These are phyloP conservation scores for Drosophila truncata DNA, from an alignment of 1,140 invertebrate genomes.

Conservation along the genomic window DNA sequence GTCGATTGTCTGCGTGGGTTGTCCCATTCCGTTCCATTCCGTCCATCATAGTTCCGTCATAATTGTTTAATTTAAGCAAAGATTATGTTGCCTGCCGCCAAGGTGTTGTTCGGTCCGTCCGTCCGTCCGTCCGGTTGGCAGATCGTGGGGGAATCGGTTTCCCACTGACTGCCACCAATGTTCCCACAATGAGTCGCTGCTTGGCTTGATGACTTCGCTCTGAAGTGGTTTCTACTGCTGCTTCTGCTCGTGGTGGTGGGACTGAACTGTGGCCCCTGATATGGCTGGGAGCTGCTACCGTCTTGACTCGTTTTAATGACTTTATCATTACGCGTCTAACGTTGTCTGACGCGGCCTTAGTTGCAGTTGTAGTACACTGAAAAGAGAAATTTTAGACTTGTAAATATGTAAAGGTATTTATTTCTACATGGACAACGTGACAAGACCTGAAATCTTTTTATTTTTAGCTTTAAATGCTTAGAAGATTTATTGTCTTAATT, in stretches of 20 bases:
- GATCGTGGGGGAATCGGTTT: slow-evolving; percentile 31
- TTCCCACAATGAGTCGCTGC: slow-evolving; percentile 68
- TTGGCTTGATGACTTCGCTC: slow-evolving; percentile 64
- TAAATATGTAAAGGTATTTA: not conserved
- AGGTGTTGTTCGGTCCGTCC: slow-evolving; percentile 26
- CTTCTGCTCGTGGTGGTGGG: slow-evolving; percentile 4
- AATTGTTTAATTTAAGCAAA: slow-evolving; percentile 77
- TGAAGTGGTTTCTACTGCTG: slow-evolving; percentile 10
- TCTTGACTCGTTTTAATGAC: slow-evolving; percentile 65
- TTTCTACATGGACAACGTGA: not conserved
- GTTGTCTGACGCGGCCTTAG: slow-evolving; percentile 16
- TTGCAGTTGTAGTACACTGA: slow-evolving; percentile 30
- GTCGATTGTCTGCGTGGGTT: slow-evolving; percentile 21
- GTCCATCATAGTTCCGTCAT: slow-evolving; percentile 54
- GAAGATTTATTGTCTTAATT: not conserved
- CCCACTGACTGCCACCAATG: slow-evolving; percentile 55
- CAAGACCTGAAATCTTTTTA: not conserved
- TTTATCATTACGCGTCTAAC: slow-evolving; percentile 68
- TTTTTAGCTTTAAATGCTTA: not conserved
- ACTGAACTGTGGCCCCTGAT: slow-evolving; percentile 71
- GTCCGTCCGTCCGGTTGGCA: slow-evolving; percentile 11
- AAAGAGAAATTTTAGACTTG: not conserved
- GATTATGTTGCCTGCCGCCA: slow-evolving; percentile 59
- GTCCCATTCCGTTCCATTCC: slow-evolving; percentile 3
- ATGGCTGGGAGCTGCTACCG: slow-evolving; percentile 66